Conservation (phyloP, 2,113 vertebrate genomes). For the Pristiophorus japonicus region DNA sequence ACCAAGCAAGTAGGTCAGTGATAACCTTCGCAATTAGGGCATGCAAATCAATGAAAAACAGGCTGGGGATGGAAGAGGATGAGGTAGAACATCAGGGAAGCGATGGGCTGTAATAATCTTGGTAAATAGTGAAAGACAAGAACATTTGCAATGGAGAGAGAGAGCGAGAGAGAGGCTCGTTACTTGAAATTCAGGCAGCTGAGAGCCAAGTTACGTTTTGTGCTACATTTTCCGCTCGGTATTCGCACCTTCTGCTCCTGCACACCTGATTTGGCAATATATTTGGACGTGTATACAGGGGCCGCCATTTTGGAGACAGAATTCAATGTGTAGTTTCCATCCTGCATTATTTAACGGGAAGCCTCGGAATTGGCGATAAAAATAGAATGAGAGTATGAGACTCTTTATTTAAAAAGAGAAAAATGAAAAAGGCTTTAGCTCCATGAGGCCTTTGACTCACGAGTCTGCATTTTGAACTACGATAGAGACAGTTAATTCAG, state of each 20-base stretch:
- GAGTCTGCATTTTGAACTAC: not conserved
- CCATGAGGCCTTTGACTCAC: not conserved
- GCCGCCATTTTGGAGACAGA: not conserved
- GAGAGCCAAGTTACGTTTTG: not conserved
- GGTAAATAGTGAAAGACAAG: too few species aligned
- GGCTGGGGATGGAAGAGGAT: not conserved
- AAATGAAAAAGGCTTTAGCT: not conserved
- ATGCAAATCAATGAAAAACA: not conserved
- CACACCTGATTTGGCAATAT: not conserved
- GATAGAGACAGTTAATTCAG: not conserved
- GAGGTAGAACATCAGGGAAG: not conserved
- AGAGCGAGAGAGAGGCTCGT: not conserved
- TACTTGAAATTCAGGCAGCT: not conserved
- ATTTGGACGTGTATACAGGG: not conserved
- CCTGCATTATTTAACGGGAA: not conserved
- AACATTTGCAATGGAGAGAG: not conserved
- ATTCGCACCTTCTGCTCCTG: not conserved
- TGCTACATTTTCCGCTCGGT: not conserved
- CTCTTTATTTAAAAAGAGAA: not conserved
- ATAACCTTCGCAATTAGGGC: not conserved
- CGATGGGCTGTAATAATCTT: not conserved
- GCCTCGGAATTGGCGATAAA: not conserved
- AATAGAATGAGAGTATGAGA: not conserved
- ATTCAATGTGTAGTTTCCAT: not conserved
- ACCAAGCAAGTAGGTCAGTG: not conserved